Percentiles rank a stretch among this genome's conserved stretches.
Conservation (phyloP, 1,140 invertebrate genomes). For the Lucilia sericata region DNA sequence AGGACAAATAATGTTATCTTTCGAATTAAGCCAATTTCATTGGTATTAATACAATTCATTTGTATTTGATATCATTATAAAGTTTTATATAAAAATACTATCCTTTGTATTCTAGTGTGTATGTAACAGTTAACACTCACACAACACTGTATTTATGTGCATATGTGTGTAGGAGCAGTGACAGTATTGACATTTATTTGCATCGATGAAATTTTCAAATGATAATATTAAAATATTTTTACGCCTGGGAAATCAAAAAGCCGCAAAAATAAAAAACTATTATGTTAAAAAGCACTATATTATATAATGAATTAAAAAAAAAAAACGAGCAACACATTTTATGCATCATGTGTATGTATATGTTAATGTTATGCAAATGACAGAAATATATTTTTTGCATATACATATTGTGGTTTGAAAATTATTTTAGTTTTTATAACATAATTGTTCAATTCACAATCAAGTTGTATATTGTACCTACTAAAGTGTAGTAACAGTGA, state of each 20-base stretch:
- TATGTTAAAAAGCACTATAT: background rate
- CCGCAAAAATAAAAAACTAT: background rate
- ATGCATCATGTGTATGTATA: background rate
- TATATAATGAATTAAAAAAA: background rate
- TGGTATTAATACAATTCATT: too few species aligned
- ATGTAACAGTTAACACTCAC: too few species aligned
- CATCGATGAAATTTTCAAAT: background rate
- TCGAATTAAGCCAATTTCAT: too few species aligned
- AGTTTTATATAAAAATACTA: too few species aligned
- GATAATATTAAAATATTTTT: background rate
- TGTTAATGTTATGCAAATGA: background rate
- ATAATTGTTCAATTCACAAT: too few species aligned
- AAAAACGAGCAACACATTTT: background rate
- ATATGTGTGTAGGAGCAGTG: background rate
- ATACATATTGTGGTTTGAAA: background rate
- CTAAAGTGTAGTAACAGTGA: too few species aligned
- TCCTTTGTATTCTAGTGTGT: too few species aligned
- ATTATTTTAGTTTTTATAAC: background rate
- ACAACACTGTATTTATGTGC: too few species aligned
- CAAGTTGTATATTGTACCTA: too few species aligned
- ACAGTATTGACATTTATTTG: constrained; percentile 1
- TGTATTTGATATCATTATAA: too few species aligned
- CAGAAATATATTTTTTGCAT: background rate
- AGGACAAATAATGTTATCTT: too few species aligned
- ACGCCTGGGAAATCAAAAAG: background rate